Evolutionary conservation across 2,888 invertebrate species (phyloP), one percentile per base, ranked within the genome.

Genomic region (Sussaba pulchella): DNA sequence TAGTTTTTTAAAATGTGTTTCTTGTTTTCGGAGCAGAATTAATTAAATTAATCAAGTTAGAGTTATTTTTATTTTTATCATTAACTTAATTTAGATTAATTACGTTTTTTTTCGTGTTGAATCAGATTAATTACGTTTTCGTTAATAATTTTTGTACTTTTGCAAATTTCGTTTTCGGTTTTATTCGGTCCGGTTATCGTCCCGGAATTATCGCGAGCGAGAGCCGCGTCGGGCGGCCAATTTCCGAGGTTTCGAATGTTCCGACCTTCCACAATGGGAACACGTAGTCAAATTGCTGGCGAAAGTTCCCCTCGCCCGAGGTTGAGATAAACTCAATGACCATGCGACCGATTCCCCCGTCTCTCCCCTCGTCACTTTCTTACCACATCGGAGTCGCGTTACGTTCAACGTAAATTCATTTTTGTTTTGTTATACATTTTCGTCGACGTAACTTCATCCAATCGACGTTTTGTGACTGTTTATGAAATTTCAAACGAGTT

Each of bases 261-360:
- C 71, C 36, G 79, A 79, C 79, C 79, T 79, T 79, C 75, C 75
- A 61, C 79, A 79, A 79, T 45, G 50, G 66, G 41, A 31, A 39
- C 66, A 24, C n/a, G 50, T 52, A 59, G 36, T n/a, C n/a, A n/a
- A n/a, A n/a, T 21, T 45, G 39, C 10, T 26, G 69, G 70, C 75
- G 75, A 79, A 79, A 79, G 75, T 75, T 61, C 41, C 57, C 45
- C 54, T 54, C 69, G 31, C 36, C 43, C 39, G 39, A 8, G 21
- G 39, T 14, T 17, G 61, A 21, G 6, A 63, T 36, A 14, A 41
- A 52, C 1, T 41, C 31, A 54, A 69, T 41, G 8, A 41, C 24
- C 64, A 17, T 9, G 17, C 26, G 36, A 2, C 21, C 2, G 31
- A n/a, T 36, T 9, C 17, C 2, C 14, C 14, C 26, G 31, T 17